Evolutionary conservation across 2,797 vertebrate species (phyloP).

Genomic region (Crypturellus tataupa): DNA sequence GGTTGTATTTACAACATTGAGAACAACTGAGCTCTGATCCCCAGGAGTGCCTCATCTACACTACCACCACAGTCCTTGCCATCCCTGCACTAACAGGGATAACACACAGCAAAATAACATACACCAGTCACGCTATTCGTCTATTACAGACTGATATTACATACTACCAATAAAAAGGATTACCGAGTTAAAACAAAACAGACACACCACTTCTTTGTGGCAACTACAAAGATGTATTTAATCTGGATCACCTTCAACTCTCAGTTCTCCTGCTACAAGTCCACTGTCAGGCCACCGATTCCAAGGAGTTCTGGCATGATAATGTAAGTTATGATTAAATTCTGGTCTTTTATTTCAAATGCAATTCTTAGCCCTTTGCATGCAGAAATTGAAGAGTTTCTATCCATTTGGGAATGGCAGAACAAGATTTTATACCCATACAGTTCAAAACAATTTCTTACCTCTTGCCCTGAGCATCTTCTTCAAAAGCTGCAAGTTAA

Average conservation of each 20-base stretch:
- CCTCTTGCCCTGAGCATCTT: neutral
- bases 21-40: neutral
- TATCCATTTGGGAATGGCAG: neutral
- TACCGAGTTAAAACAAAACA: neutral
- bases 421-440: neutral
- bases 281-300: neutral
- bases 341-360: neutral
- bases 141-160: neutral
- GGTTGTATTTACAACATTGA: neutral
- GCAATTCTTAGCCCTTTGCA: neutral
- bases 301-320: accelerated
- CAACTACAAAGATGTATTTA: neutral
- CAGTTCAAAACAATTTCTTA: neutral
- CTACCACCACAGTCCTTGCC: neutral
- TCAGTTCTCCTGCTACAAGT: neutral
- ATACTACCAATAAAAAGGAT: neutral
- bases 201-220: neutral
- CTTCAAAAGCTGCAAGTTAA: neutral
- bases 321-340: neutral
- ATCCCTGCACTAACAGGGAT: neutral
- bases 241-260: neutral
- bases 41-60: neutral
- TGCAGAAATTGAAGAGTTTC: neutral
- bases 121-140: neutral
- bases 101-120: neutral